These are phyloP conservation scores for Halcyon smyrnensis DNA, from an alignment of 2,797 vertebrate species.

Conservation along the genomic window DNA sequence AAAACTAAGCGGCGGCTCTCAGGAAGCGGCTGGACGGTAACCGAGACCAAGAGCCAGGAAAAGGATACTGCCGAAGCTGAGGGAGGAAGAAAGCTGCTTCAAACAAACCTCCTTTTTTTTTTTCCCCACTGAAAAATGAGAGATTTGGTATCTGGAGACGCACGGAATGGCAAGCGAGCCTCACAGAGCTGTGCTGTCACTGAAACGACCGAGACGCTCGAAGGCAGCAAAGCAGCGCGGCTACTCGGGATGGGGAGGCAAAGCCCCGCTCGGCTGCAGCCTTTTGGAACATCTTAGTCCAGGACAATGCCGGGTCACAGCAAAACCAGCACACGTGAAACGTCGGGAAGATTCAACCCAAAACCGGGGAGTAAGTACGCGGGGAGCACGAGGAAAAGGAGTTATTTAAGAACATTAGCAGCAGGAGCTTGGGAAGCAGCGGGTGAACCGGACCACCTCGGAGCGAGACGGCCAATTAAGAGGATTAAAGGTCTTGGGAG, in stretches of 20 bases:
- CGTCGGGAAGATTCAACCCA: background rate
- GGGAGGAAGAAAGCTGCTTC: background rate
- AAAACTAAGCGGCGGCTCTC: background rate
- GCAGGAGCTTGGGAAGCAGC: background rate
- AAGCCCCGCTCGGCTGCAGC: background rate
- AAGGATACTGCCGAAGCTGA: background rate
- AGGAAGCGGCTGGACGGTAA: background rate
- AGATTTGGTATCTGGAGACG: background rate
- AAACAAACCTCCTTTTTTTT: background rate
- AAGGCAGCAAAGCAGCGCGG: background rate
- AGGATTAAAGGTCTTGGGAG: slow-evolving; percentile 14
- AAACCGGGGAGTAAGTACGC: background rate
- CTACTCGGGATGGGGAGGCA: background rate
- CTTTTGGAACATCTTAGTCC: background rate
- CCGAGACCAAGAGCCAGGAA: background rate
- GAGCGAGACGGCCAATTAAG: background rate
- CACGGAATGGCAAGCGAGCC: background rate
- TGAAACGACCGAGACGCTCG: background rate
- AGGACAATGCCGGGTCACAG: background rate
- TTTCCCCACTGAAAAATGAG: background rate
- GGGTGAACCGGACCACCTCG: background rate
- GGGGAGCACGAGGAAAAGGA: background rate
- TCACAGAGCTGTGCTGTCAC: background rate
- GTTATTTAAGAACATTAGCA: background rate
- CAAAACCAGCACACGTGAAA: background rate